Evolutionary conservation across 2,888 invertebrate genomes (phyloP), one percentile per base, ranked within the genome.

Genomic region (Drosophila nr. perissopoda): DNA sequence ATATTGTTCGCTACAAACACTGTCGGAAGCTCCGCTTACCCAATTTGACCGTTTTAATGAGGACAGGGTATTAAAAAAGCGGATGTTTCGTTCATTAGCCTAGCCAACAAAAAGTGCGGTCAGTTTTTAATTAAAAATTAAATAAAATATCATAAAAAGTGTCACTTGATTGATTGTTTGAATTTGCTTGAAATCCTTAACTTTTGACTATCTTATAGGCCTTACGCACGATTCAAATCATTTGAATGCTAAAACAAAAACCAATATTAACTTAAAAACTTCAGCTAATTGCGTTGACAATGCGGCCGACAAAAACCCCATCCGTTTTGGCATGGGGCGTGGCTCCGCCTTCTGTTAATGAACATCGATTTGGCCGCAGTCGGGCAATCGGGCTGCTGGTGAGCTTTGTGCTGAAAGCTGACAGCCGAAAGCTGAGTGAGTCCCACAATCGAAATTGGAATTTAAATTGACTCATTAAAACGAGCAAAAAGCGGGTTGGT

Each of bases 391-490:
- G 57, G 57, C 42, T 25, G 31, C 57, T 57, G 42, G 21, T 4
- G 56, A 56, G 56, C 56, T 40, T n/a, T 29, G 1, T n/a, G 56
- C 29, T 38, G 54, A 36, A 8, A 34, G 52, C 60, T 61, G 21
- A 36, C 4, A 34, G 52, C 60, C 53, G 21, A 16, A n/a, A 27
- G 54, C 74, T 70, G 64, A 69, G 69, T 52, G 65, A 66, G 71
- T 58, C 58, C 87, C 82, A 83, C 76, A 88, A 89, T 88, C 90
- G 89, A 88, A 90, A 88, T 90, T 82, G 83, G 90, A 90, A 88
- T 88, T 88, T 90, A 88, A 88, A 88, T 88, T 88, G 87, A 90
- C 87, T 88, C 90, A 88, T 88, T 88, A 90, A 89, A 88, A 86
- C 72, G 75, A 77, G 85, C 85, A 89, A 89, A 85, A 85, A 89